These are phyloP conservation scores for Pseudeuparius sepicola DNA, from an alignment of 2,888 invertebrate species.

Conservation along the genomic window DNA sequence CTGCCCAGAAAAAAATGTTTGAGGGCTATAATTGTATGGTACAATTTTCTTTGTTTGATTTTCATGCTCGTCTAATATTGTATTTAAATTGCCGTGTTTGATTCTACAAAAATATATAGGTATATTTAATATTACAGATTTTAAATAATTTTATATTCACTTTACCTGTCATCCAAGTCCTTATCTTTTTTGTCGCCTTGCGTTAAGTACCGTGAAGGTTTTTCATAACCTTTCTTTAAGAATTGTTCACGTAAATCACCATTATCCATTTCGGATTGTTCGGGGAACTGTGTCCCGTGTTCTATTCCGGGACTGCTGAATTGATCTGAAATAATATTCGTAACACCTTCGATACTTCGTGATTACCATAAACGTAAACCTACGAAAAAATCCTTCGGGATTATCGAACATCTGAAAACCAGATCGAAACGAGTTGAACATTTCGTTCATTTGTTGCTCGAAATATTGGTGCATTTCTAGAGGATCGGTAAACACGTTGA, in stretches of 20 bases:
- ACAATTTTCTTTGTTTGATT: too few species aligned
- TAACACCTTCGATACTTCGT: constrained; percentile 1
- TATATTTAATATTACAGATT: background rate
- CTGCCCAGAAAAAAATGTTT: constrained; percentile 39
- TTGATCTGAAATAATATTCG: too few species aligned
- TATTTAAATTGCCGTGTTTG: too few species aligned
- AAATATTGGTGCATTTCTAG: constrained; percentile 51
- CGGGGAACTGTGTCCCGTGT: constrained; percentile 3
- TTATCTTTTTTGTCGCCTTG: constrained; percentile 27
- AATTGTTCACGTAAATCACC: constrained; percentile 42
- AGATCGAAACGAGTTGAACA: constrained; percentile 43
- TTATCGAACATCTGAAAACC: too few species aligned
- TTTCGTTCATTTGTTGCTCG: constrained; percentile 49
- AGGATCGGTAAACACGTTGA: constrained; percentile 49
- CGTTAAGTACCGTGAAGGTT: constrained; percentile 18
- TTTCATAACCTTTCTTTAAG: constrained; percentile 43
- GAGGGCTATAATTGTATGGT: background rate
- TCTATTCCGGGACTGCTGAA: constrained; percentile 2
- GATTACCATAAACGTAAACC: constrained; percentile 8
- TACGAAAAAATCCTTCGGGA: constrained; percentile 21
- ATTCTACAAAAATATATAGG: too few species aligned
- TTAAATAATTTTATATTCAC: background rate
- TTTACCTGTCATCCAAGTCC: constrained; percentile 27
- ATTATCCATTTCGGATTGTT: too few species aligned
- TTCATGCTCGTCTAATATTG: too few species aligned